phyloP scores from a whole-genome alignment of 2,797 vertebrate genomes.

The Cirrhinus mrigala region DNA sequence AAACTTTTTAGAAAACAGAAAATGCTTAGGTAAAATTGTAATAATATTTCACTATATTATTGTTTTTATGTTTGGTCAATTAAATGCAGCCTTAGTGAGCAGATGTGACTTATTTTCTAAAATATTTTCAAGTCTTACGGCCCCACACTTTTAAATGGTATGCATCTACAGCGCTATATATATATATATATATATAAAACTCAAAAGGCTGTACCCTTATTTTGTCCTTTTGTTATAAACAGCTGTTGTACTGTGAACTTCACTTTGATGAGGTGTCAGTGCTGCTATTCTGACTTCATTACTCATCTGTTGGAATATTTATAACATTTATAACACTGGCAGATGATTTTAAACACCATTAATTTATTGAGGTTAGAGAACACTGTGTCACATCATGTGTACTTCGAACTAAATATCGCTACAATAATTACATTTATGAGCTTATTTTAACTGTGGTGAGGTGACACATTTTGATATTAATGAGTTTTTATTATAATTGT shows the following conservation, averaged over 20 bases:
- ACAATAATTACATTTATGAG: slow-evolving; percentile 49
- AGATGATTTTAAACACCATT: background rate
- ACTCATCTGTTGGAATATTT: slow-evolving; percentile 28
- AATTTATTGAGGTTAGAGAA: slow-evolving; percentile 45
- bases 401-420: slow-evolving; percentile 50
- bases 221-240: slow-evolving; percentile 28
- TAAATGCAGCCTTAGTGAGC: too few species aligned
- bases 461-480: slow-evolving; percentile 42
- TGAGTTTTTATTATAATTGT: slow-evolving; percentile 27
- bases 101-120: too few species aligned
- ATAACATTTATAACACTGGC: slow-evolving; percentile 44
- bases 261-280: slow-evolving; percentile 16
- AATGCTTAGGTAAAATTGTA: too few species aligned
- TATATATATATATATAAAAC: background rate
- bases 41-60: too few species aligned
- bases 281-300: slow-evolving; percentile 28
- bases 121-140: too few species aligned
- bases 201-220: background rate
- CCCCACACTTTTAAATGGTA: too few species aligned
- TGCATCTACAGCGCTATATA: too few species aligned
- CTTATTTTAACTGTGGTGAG: slow-evolving; percentile 26
- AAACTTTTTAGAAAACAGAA: too few species aligned
- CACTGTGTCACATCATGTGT: slow-evolving; percentile 28
- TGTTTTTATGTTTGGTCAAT: too few species aligned
- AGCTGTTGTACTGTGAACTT: slow-evolving; percentile 3